Conservation (phyloP, 1,140 invertebrate species). For the Diabrotica virgifera region DNA sequence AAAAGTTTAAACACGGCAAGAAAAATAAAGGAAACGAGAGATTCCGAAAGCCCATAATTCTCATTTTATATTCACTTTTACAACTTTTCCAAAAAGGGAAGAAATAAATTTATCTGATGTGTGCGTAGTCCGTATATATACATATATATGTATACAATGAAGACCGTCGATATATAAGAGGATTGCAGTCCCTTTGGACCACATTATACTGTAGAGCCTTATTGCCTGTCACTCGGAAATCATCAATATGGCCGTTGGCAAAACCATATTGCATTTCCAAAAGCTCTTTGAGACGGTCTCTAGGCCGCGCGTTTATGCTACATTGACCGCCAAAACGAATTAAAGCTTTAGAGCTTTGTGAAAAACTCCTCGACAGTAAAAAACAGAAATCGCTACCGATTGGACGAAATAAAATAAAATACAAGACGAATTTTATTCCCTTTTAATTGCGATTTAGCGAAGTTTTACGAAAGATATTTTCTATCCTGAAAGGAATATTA, state of each 20-base stretch:
- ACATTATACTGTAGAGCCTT: constrained; percentile 30
- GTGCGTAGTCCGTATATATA: constrained; percentile 7
- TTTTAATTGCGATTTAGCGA: not conserved
- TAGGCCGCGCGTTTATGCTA: not conserved
- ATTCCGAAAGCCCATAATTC: constrained; percentile 6
- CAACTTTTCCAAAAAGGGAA: not conserved
- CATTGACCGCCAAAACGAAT: constrained; percentile 1
- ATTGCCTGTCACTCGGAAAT: constrained; percentile 33
- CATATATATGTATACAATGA: constrained; percentile 19
- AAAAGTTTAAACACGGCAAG: too few species aligned
- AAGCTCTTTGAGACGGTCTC: constrained; percentile 1
- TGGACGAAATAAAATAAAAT: constrained; percentile 3
- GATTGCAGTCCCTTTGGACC: constrained; percentile 25
- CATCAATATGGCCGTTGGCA: constrained; percentile 35
- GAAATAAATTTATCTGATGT: constrained; percentile 25
- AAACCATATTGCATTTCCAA: constrained; percentile 34
- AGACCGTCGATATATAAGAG: constrained; percentile 26
- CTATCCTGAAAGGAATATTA: too few species aligned
- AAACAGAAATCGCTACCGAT: not conserved
- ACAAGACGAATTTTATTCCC: not conserved
- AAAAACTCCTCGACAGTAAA: not conserved
- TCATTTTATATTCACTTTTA: constrained; percentile 16
- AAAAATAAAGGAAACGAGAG: too few species aligned
- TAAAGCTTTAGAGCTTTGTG: constrained; percentile 2
- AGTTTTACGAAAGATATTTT: too few species aligned